Base-by-base conservation (phyloP, 2,888 invertebrate genomes). In the Flexamia atlantica region DNA sequence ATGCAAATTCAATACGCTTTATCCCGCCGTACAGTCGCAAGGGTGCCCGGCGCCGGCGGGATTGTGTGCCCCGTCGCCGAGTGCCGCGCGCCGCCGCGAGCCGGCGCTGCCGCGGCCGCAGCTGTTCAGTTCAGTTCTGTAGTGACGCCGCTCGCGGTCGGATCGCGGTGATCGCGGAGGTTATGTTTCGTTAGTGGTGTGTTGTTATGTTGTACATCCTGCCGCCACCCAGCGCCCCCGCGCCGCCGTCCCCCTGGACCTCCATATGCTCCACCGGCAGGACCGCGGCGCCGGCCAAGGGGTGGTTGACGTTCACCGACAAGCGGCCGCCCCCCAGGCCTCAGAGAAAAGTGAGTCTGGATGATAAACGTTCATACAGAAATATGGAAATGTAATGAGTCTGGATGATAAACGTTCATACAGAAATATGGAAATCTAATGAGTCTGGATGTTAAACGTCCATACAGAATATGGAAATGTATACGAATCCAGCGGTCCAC, bases 191-290 rank as follows among this genome's bases (percentile, higher is more conserved):
- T 40, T 74, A 23, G 70, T 70, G 72, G n/a, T 70, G 72, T 28
- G 57, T 72, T 83, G 82, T 50, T 82, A 91, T 92, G 91, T 89
- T 92, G 88, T 92, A 91, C 88, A 90, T 92, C 87, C 88, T 91
- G 87, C 92, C 92, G 85, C 92, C 92, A 64, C 91, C 91, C 80
- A 82, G 82, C 28, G 82, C 82, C 14, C 82, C 82, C 4, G 57
- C 72, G 79, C 86, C 83, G 84, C 87, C 82, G n/a, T 72, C 74
- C 40, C 82, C 82, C n/a, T 83, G 82, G 82, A 57, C 82, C 40
- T 53, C 82, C 23, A 83, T 83, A 50, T 74, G 72, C 23, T 74
- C 74, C 50, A 30, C 30, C 17, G 87, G 90, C 90, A 14, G 90
- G 91, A 53, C 53, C 53, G 7, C 53, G 53, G 20, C 53, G 53